Percentiles rank a stretch among this genome's conserved stretches.
Conservation (phyloP, 1,140 invertebrate genomes). For the Pseudachorutes palmiensis region DNA sequence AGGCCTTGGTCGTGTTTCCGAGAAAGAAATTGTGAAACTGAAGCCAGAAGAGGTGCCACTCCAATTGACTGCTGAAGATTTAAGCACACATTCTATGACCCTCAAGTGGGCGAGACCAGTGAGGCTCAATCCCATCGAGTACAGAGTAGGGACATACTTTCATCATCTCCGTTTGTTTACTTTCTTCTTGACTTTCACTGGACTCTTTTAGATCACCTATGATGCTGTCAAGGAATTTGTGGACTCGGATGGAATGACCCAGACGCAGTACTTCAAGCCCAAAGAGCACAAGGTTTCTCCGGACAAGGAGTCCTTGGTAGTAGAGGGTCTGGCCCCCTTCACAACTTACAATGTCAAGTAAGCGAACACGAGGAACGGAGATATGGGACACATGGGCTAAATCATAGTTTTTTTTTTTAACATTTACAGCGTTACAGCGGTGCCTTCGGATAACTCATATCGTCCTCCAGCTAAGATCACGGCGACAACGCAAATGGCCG, state of each 20-base stretch:
- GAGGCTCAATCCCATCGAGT: slow-evolving; percentile 76
- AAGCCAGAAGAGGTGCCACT: slow-evolving; percentile 85
- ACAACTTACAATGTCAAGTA: slow-evolving; percentile 85
- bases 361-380: background rate
- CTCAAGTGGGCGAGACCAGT: slow-evolving; percentile 88
- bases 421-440: slow-evolving; percentile 60
- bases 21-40: slow-evolving; percentile 71
- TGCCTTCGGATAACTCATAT: slow-evolving; percentile 73
- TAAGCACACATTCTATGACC: slow-evolving; percentile 58
- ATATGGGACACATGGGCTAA: background rate
- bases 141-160: slow-evolving; percentile 53
- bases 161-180: no score
- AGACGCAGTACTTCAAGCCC: slow-evolving; percentile 70
- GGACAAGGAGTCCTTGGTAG: slow-evolving; percentile 58
- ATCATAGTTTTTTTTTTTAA: background rate
- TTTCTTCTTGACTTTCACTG: slow-evolving; percentile 6
- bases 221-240: slow-evolving; percentile 91
- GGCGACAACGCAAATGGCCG: slow-evolving; percentile 91
- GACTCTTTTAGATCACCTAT: slow-evolving; percentile 60
- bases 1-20: slow-evolving; percentile 49
- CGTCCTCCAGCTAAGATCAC: slow-evolving; percentile 86
- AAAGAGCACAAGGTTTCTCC: slow-evolving; percentile 63
- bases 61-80: slow-evolving; percentile 72
- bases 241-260: slow-evolving; percentile 84
- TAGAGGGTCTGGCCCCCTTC: slow-evolving; percentile 82